Base-by-base conservation (phyloP, 2,888 invertebrate genomes). In the Andrena camellia region DNA sequence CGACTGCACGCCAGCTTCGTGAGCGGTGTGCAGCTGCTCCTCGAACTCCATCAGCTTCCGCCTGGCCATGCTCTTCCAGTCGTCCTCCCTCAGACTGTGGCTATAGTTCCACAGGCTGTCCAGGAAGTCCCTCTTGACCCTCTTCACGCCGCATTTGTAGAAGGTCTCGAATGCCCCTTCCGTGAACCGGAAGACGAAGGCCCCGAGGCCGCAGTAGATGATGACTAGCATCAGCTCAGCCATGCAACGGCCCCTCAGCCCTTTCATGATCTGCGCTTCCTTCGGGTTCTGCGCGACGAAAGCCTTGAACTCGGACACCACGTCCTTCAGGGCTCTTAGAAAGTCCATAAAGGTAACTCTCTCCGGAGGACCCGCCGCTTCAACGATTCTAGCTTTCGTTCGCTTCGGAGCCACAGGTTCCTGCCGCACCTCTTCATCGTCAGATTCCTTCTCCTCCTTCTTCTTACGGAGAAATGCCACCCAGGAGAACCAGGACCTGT, bases 1-100 rank as follows among this genome's bases (percentile, higher is more conserved):
- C 0, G 97, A 96, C 31, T 96, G 97, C 81, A 98, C 96, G 0
- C 98, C 98, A 29, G 97, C 96, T 92, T 98, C 97, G 90, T 97
- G 97, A 0, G 98, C 97, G 0, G 95, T 95, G 90, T 98, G 97
- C 48, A 99, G 94, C 92, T 98, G 97, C 84, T 97, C 96, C 93
- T 99, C 99, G 92, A 98, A 98, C 85, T 96, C 97, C 92, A 96
- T 96, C 72, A 99, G 94, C 92, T 97, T 97, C 87, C 96, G 96
- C 76, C 98, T 95, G 0, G 98, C 98, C 95, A 97, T 95, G 13
- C 97, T 97, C 91, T 98, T 98, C 98, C 98, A 98, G 91, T 98
- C 98, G 68, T 98, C 98, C 93, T 98, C 98, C 73, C 97, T 95
- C 94, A 98, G 94, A 91, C 97, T 96, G 93, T 97, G 97, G 93